phyloP scores from a whole-genome alignment of 2,797 vertebrate genomes.

The Melanotaenia pygmaea region DNA sequence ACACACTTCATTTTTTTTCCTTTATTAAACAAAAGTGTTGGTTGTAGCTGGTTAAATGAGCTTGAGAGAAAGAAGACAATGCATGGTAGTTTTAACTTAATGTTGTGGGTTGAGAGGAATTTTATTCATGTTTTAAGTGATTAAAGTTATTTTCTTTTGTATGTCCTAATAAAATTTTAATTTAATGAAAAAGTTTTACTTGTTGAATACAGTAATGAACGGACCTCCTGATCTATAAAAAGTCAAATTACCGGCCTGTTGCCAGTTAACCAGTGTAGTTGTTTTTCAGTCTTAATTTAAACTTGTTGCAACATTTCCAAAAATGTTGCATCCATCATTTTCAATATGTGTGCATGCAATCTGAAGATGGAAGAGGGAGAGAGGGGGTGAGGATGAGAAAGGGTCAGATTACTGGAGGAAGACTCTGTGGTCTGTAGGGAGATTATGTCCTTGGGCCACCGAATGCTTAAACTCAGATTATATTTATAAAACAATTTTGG shows the following conservation, averaged over 20 bases:
- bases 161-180: too few species aligned
- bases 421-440: constrained; percentile 52
- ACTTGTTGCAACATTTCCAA: too few species aligned
- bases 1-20: background rate
- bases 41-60: background rate
- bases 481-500: constrained; percentile 42
- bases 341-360: background rate
- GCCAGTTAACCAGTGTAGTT: too few species aligned
- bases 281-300: too few species aligned
- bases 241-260: too few species aligned
- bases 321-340: background rate
- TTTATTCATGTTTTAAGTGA: background rate
- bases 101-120: background rate
- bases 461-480: constrained; percentile 61
- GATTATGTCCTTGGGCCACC: constrained; percentile 59
- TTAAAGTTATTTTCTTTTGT: too few species aligned
- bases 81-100: background rate
- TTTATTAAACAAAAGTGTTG: background rate
- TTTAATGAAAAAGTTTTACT: too few species aligned
- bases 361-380: constrained; percentile 24
- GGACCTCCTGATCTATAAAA: too few species aligned
- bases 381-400: constrained; percentile 23
- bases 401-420: constrained; percentile 55
- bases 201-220: background rate
- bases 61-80: too few species aligned